Evolutionary conservation across 2,888 invertebrate species (phyloP), one percentile per base, ranked within the genome.

Genomic region (Drosophila prostipennis): DNA sequence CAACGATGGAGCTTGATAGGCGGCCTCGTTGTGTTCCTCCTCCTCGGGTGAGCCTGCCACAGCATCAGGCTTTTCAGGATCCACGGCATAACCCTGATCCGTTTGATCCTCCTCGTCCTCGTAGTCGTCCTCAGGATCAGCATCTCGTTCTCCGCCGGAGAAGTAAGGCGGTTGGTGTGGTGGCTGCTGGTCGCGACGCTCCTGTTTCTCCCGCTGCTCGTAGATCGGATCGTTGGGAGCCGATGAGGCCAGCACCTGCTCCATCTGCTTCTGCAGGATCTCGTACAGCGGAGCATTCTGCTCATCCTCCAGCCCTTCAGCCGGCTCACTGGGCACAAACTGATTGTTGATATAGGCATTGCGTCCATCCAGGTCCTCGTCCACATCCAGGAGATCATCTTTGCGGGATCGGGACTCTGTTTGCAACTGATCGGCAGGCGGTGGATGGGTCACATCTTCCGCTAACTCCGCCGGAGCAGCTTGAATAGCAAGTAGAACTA

Each of bases 271-370:
- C 48, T 90, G 90, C 0, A 90, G 64, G 19, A 89, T 74, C 59
- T 89, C 83, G 39, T 82, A 82, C 32, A 90, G 77, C 10, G 90
- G 80, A 1, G 76, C 69, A 39, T 74, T 84, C 52, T 78, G 69
- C 13, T 68, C 80, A 13, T 82, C 75, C 26, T 82, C 78, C 5
- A 64, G 6, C 4, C 77, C 51, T 19, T 77, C 80, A 1, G 64
- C 42, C 0, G 79, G 70, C 3, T 80, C 83, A 40, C 80, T 87
- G 34, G 78, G 72, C 37, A 90, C 77, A 76, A 75, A 89, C 52
- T 87, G 80, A 71, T 91, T 91, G 55, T 91, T 90, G 11, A 89
- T 76, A 64, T 80, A 91, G 2, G 89, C 87, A 48, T 84, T 86
- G 16, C 90, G 88, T 11, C 79, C 89, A 54, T 90, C 87, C 32